Percentiles rank a stretch among this genome's conserved stretches.
Conservation (phyloP, 2,113 vertebrate genomes). For the Sterrhoptilus dennistouni region DNA sequence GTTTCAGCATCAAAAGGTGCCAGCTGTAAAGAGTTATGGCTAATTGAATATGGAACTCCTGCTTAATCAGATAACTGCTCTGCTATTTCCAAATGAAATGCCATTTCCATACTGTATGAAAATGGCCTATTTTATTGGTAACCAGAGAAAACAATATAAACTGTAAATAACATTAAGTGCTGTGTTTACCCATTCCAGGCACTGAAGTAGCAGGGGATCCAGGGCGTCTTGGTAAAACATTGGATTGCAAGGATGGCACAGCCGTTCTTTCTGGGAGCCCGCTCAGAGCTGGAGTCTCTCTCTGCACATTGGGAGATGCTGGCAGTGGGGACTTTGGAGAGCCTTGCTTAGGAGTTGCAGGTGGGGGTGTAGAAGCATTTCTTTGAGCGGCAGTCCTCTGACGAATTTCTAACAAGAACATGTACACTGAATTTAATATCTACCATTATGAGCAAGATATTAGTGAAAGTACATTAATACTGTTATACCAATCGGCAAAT, state of each 20-base stretch:
- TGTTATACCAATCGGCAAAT: neutral
- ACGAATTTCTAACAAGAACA: constrained; percentile 85
- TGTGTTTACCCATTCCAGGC: constrained; percentile 93
- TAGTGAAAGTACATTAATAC: neutral
- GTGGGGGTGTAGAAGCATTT: constrained; percentile 65
- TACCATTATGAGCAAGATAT: neutral
- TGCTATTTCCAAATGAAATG: constrained; percentile 84
- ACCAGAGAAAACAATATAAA: constrained; percentile 86
- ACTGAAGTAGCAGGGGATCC: constrained; percentile 87
- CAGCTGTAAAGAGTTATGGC: constrained; percentile 87
- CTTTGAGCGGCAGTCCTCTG: constrained; percentile 86
- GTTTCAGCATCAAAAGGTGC: constrained; percentile 82
- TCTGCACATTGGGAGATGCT: constrained; percentile 75
- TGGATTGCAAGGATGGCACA: constrained; percentile 81
- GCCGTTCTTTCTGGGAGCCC: constrained; percentile 86
- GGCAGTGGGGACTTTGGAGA: constrained; percentile 71
- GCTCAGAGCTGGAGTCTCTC: constrained; percentile 82
- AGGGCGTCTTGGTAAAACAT: constrained; percentile 82
- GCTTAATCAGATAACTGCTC: constrained; percentile 86
- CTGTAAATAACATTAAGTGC: constrained; percentile 85
- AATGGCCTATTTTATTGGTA: constrained; percentile 83
- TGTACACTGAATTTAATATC: constrained; percentile 12
- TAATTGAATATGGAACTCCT: constrained; percentile 87
- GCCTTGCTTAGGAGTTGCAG: constrained; percentile 64
- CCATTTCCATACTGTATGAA: constrained; percentile 82